These are phyloP conservation scores for Pachycephala philippinensis DNA, from an alignment of 2,113 vertebrate genomes.

Conservation along the genomic window DNA sequence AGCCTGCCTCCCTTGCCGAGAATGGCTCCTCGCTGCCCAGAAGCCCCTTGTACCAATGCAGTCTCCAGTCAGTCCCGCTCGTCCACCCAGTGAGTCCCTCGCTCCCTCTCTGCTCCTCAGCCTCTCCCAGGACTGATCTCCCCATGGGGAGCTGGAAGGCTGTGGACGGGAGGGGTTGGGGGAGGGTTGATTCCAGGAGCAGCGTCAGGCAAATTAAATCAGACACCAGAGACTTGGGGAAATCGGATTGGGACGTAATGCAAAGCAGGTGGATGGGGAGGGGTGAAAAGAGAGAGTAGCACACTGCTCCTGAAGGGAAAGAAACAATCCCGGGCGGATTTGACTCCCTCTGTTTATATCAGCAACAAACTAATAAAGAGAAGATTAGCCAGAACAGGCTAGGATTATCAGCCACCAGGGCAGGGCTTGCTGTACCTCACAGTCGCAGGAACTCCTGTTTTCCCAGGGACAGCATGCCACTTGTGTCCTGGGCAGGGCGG, in stretches of 20 bases:
- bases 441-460: neutral
- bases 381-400: constrained; percentile 24
- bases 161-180: constrained; percentile 50
- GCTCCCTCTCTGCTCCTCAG: constrained; percentile 52
- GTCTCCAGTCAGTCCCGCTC: neutral
- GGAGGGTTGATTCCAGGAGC: constrained; percentile 67
- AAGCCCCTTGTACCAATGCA: neutral
- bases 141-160: constrained; percentile 58
- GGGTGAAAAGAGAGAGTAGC: constrained; percentile 57
- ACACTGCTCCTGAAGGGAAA: constrained; percentile 33
- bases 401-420: neutral
- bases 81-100: neutral
- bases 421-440: neutral
- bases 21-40: neutral
- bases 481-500: accelerated
- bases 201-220: constrained; percentile 78
- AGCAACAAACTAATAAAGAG: constrained; percentile 29
- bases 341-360: constrained; percentile 14
- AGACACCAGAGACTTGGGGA: constrained; percentile 58
- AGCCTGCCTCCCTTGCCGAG: neutral
- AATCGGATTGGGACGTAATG: constrained; percentile 67
- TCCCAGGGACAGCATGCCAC: neutral
- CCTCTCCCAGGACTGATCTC: constrained; percentile 62
- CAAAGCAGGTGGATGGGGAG: constrained; percentile 69
- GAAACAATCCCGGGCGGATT: neutral